These are phyloP conservation scores for Axea sp. DNA, from an alignment of 2,888 invertebrate species.

Conservation along the genomic window DNA sequence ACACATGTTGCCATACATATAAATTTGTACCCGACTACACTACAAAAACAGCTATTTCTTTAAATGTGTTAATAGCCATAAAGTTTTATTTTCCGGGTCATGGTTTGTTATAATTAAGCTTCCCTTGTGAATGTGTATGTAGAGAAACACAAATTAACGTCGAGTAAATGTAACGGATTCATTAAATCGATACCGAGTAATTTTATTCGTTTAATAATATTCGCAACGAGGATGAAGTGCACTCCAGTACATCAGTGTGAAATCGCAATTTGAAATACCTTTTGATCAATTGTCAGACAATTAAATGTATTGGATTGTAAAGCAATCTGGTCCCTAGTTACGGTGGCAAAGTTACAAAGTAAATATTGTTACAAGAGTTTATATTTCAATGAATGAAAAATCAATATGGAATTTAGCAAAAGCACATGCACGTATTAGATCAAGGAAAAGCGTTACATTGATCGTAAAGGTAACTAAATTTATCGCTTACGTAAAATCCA, in stretches of 20 bases:
- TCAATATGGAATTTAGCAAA: too few relatives aligned
- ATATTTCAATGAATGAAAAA: constrained; percentile 31
- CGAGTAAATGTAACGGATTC: constrained; percentile 47
- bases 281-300: constrained; percentile 52
- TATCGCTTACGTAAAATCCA: too few relatives aligned
- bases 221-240: constrained; percentile 36
- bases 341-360: constrained; percentile 29
- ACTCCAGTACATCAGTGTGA: constrained; percentile 26
- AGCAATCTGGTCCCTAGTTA: constrained; percentile 31
- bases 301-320: constrained; percentile 40
- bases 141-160: constrained; percentile 44
- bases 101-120: constrained; percentile 42
- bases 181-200: constrained; percentile 54
- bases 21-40: too few relatives aligned
- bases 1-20: too few relatives aligned
- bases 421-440: too few relatives aligned
- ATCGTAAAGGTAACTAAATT: too few relatives aligned
- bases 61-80: constrained; percentile 42
- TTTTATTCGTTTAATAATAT: constrained; percentile 55
- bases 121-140: constrained; percentile 19
- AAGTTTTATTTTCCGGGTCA: constrained; percentile 44
- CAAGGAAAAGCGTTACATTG: too few relatives aligned
- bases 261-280: constrained; percentile 34
- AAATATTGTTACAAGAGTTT: constrained; percentile 50
- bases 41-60: constrained; percentile 22